phyloP scores from a whole-genome alignment of 1,140 invertebrate species.

The Panagrolaimus sp. region DNA sequence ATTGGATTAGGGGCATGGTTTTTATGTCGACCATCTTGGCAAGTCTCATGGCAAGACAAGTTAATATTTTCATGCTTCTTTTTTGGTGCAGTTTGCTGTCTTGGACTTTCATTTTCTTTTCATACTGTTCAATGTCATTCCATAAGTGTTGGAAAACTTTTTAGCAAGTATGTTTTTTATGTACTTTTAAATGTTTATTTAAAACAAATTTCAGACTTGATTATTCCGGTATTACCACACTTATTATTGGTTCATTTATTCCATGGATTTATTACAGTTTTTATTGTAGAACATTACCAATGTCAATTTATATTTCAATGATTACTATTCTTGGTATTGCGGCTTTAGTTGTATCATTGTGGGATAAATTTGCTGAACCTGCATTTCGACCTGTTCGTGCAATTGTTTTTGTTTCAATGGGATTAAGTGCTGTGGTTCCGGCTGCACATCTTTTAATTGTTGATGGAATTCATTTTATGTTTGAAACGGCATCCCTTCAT shows the following conservation, averaged over 20 bases:
- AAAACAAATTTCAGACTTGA: constrained; percentile 70
- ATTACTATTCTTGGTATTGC: constrained; percentile 84
- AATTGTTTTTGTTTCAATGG: constrained; percentile 59
- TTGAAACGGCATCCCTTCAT: constrained; percentile 75
- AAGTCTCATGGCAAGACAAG: constrained; percentile 84
- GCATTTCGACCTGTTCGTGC: constrained; percentile 81
- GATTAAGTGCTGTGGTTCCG: constrained; percentile 61
- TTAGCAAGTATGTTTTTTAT: constrained; percentile 76
- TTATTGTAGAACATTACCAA: constrained; percentile 71
- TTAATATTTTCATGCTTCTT: constrained; percentile 73
- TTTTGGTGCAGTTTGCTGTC: constrained; percentile 88
- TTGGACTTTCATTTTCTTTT: constrained; percentile 92
- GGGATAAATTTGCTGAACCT: constrained; percentile 93
- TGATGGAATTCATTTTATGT: constrained; percentile 63
- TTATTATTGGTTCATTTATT: constrained; percentile 98
- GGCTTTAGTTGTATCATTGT: constrained; percentile 90
- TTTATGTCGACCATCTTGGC: constrained; percentile 71
- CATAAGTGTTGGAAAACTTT: constrained; percentile 83
- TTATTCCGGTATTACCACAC: constrained; percentile 93
- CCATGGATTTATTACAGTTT: constrained; percentile 99
- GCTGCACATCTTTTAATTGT: constrained; percentile 64
- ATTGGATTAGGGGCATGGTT: constrained; percentile 77
- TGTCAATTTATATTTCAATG: constrained; percentile 62
- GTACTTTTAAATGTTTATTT: constrained; percentile 22
- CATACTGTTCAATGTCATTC: constrained; percentile 98